Percentiles rank a stretch among this genome's conserved stretches.
Evolutionary conservation across 2,797 vertebrate genomes (phyloP).

Genomic region (Sebastes steindachneri): DNA sequence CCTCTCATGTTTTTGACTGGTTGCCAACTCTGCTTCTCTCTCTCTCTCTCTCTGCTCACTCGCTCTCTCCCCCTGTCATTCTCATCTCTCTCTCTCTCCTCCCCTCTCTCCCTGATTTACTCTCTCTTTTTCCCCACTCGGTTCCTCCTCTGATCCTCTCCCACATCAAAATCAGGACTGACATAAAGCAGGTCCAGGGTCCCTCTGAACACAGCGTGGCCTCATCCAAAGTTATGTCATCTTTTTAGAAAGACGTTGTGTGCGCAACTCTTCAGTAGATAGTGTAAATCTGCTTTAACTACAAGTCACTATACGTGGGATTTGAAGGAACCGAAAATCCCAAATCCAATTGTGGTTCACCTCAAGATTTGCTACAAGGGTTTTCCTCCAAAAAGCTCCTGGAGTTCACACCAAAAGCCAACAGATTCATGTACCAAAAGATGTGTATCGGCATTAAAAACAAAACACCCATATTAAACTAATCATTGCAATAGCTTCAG

Average conservation of each 20-base stretch:
- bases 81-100: conserved; percentile 31
- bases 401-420: not conserved
- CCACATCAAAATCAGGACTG: conserved; percentile 47
- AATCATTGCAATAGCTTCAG: not conserved
- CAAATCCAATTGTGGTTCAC: not conserved
- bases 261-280: not conserved
- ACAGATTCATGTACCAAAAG: not conserved
- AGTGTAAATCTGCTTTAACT: conserved; percentile 2
- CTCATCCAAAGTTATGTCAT: conserved; percentile 56
- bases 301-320: not conserved
- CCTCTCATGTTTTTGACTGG: conserved; percentile 78
- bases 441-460: not conserved
- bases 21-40: conserved; percentile 59
- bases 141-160: conserved; percentile 55
- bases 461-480: not conserved
- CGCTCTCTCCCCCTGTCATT: conserved; percentile 20
- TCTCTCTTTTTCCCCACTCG: conserved; percentile 34
- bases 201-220: conserved; percentile 38
- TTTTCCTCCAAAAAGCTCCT: not conserved
- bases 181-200: conserved; percentile 54
- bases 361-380: not conserved
- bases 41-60: not conserved
- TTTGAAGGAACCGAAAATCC: conserved; percentile 8
- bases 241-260: conserved; percentile 19
- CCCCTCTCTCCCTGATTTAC: conserved; percentile 47